phyloP scores from a whole-genome alignment of 2,113 vertebrate genomes.

The Anser cygnoides region DNA sequence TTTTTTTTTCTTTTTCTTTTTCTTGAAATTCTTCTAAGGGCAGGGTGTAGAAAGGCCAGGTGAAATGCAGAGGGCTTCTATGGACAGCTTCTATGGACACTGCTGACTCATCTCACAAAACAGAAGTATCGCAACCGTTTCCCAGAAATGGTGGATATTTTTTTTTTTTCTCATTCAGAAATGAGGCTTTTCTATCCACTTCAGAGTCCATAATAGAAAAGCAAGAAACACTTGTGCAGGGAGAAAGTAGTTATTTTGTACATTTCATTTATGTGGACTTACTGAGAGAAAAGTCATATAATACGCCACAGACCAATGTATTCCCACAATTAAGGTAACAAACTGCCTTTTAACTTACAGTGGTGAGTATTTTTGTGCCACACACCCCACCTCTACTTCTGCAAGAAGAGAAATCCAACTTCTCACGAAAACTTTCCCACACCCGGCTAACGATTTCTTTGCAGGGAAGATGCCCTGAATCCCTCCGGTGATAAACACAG shows the following conservation, averaged over 20 bases:
- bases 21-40: neutral
- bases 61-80: neutral
- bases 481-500: rapidly evolving
- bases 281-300: neutral
- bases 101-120: neutral
- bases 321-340: neutral
- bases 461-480: rapidly evolving
- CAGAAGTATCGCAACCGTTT: neutral
- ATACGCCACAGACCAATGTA: rapidly evolving
- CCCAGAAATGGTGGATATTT: neutral
- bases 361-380: neutral
- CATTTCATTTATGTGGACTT: rapidly evolving
- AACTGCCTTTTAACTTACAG: neutral
- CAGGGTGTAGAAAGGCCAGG: neutral
- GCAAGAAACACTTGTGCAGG: neutral
- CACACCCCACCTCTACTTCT: neutral
- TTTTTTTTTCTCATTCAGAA: neutral
- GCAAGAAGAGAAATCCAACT: neutral
- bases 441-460: neutral
- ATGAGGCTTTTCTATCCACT: neutral
- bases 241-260: neutral
- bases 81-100: neutral
- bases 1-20: neutral
- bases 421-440: neutral
- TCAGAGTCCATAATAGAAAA: neutral